Evolutionary conservation across 2,797 vertebrate genomes (phyloP).

Genomic region (Clarias fuscus): DNA sequence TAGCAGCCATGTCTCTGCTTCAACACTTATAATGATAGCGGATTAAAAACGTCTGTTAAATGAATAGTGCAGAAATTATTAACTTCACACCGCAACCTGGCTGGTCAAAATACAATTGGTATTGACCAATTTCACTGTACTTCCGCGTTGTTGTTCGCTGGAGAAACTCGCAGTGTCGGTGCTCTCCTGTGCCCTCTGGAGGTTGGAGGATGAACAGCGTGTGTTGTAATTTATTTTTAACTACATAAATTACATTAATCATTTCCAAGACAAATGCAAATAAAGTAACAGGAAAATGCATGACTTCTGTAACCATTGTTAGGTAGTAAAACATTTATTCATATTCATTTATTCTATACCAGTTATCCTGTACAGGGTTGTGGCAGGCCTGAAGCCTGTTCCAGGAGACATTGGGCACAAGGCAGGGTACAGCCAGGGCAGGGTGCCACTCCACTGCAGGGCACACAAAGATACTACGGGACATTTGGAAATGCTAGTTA

Average conservation of each 20-base stretch:
- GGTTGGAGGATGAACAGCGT: constrained; percentile 1
- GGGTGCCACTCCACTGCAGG: too few relatives aligned
- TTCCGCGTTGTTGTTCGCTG: constrained; percentile 18
- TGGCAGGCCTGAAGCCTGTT: too few relatives aligned
- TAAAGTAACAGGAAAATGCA: background rate
- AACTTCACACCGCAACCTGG: background rate
- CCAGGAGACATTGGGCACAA: too few relatives aligned
- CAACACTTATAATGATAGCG: background rate
- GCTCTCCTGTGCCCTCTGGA: background rate
- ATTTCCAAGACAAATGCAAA: background rate
- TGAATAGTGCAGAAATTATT: background rate
- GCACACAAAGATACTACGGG: too few relatives aligned
- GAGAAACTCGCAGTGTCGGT: background rate
- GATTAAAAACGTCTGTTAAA: background rate
- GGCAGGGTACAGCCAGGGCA: too few relatives aligned
- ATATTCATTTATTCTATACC: too few relatives aligned
- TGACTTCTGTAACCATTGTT: background rate
- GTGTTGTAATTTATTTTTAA: background rate
- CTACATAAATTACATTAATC: background rate
- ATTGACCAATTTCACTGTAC: background rate
- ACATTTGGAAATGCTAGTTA: too few relatives aligned
- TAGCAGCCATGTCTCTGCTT: constrained; percentile 67
- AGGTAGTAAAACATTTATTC: too few relatives aligned
- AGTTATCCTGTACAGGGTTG: too few relatives aligned
- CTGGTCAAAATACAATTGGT: background rate